phyloP scores from a whole-genome alignment of 2,797 vertebrate species.

The Tolypeutes matacus region DNA sequence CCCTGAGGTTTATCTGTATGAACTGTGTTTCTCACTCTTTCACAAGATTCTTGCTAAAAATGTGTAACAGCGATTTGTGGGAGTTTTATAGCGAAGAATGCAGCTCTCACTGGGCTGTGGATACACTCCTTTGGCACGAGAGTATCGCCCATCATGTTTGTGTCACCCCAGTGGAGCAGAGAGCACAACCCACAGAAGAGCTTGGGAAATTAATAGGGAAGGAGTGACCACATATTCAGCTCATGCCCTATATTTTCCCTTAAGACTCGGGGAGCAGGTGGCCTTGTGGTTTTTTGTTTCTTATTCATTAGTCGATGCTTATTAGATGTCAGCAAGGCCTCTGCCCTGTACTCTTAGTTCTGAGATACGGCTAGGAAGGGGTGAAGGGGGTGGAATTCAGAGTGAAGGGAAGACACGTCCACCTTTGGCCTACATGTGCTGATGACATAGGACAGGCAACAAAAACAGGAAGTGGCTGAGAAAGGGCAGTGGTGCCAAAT shows the following conservation, averaged over 20 bases:
- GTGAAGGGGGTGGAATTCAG: background rate
- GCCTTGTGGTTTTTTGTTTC: background rate
- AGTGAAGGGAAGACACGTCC: background rate
- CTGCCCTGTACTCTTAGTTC: background rate
- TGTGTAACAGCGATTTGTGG: conserved; percentile 19
- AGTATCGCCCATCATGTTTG: conserved; percentile 63
- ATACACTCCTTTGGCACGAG: conserved; percentile 11
- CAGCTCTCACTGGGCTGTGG: background rate
- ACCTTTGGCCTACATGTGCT: conserved; percentile 2
- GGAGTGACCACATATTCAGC: conserved; percentile 42
- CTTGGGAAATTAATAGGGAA: conserved; percentile 65
- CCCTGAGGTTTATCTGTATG: background rate
- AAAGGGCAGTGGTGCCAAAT: background rate
- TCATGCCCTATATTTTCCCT: conserved; percentile 61
- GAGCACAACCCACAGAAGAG: conserved; percentile 53
- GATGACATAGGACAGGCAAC: background rate
- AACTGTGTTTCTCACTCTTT: conserved; percentile 9
- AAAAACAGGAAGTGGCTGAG: background rate
- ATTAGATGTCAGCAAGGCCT: conserved; percentile 61
- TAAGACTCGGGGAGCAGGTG: conserved; percentile 73
- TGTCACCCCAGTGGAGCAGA: conserved; percentile 46
- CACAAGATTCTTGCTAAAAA: background rate
- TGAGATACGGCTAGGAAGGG: background rate
- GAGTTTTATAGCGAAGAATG: conserved; percentile 30
- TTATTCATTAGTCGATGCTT: conserved; percentile 64